These are phyloP conservation scores for Syrmaticus mikado DNA, from an alignment of 2,113 vertebrate species.

Conservation along the genomic window DNA sequence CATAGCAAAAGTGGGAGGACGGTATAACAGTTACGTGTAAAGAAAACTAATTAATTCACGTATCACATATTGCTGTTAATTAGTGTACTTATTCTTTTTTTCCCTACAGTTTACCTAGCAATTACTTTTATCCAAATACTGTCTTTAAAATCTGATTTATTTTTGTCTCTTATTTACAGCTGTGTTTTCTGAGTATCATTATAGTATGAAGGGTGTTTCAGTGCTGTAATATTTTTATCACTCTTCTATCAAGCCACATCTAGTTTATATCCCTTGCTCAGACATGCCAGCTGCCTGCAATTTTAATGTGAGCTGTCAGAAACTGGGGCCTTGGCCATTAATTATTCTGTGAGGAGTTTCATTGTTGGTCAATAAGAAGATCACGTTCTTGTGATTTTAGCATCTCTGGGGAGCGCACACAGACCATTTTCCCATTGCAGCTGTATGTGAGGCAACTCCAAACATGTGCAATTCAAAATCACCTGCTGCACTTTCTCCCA, in stretches of 20 bases:
- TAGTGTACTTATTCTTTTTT: accelerated
- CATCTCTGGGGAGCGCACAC: conserved; percentile 1
- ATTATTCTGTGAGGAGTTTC: conserved; percentile 26
- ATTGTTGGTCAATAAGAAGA: conserved; percentile 16
- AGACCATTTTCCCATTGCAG: conserved; percentile 1
- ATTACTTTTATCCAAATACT: background rate
- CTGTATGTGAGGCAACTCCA: background rate
- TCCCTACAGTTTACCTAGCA: background rate
- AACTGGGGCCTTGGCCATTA: background rate
- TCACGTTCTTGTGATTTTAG: conserved; percentile 12
- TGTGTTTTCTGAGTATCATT: background rate
- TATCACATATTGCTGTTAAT: background rate
- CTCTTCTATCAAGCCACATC: background rate
- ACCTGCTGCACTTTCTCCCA: background rate
- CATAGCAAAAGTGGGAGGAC: background rate
- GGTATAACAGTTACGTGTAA: background rate
- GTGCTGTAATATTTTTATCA: background rate
- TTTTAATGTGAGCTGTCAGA: conserved; percentile 32
- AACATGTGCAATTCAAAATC: background rate
- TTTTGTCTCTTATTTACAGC: background rate
- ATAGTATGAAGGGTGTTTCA: background rate
- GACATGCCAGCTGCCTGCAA: background rate
- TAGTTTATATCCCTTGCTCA: background rate
- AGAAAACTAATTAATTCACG: background rate
- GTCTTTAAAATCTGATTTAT: background rate